Evolutionary conservation across 2,113 vertebrate genomes (phyloP), one percentile per base, ranked within the genome.

Genomic region (Anthoscopus minutus): DNA sequence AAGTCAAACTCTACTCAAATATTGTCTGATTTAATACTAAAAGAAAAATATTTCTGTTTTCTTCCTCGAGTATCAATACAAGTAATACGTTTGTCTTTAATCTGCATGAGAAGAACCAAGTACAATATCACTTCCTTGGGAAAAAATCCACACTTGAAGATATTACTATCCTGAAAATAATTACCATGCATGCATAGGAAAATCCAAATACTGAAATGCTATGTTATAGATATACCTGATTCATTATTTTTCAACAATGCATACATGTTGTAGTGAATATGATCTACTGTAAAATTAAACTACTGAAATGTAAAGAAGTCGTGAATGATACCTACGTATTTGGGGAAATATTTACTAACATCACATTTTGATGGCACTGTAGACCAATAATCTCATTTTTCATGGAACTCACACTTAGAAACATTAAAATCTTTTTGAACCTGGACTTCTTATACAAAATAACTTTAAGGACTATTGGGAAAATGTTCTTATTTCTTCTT

Each of bases 191-290:
- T 48, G 35, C 18, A 20, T 28, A 54, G 5, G 18, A 54, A 15
- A 50, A 20, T 10, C 19, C 1, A 5, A 84, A 85, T 51, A 37
- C 7, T 67, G 66, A 54, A 73, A 54, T 62, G 6, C 1, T 56
- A 11, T 93, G 10, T 17, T 66, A 22, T 30, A 53, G 15, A 38
- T 20, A 16, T 42, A 56, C 1, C 2, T 0, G 1, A 62, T 38
- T 82, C 11, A 31, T 45, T 85, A 31, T 40, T 92, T 94, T 92
- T 54, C 25, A 53, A n/a, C 0, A 57, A 25, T 45, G 3, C 3
- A 6, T 57, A 8, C 21, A 9, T 50, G 64, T 33, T 61, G 2
- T 40, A 28, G 10, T 61, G 27, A 54, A 42, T 54, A 35, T 18
- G 14, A 45, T 44, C 13, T 17, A 51, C 9, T n/a, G 13, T 42